phyloP scores from a whole-genome alignment of 2,113 vertebrate genomes.

The Pseudopodoces humilis region DNA sequence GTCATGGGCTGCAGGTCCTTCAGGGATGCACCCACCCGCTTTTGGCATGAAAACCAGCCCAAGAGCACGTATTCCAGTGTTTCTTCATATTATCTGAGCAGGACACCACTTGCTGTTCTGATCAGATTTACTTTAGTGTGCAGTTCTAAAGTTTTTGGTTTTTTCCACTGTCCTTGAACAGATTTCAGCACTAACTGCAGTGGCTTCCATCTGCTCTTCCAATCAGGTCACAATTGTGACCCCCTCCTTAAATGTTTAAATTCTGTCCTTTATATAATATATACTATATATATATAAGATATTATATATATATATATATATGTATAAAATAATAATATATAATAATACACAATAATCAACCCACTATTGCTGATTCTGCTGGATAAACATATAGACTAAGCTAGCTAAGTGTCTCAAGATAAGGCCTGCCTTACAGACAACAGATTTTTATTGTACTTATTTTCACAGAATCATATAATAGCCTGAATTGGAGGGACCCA shows the following conservation, averaged over 20 bases:
- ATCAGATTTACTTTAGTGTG: not conserved
- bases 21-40: rapidly evolving
- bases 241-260: not conserved
- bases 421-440: not conserved
- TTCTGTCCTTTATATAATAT: not conserved
- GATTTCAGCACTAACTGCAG: not conserved
- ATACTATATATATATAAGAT: too few species aligned
- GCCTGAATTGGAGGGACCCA: not conserved
- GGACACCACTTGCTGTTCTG: not conserved
- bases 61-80: rapidly evolving
- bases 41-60: not conserved
- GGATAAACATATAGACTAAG: not conserved
- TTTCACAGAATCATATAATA: not conserved
- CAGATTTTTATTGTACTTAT: not conserved
- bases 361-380: not conserved
- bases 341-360: not conserved
- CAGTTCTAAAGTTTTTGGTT: not conserved
- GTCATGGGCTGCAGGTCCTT: not conserved
- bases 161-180: not conserved
- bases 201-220: not conserved
- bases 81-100: not conserved
- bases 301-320: too few species aligned
- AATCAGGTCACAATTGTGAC: not conserved
- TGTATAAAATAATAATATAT: too few species aligned
- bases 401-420: not conserved